These are phyloP conservation scores for Noctua comes DNA, from an alignment of 2,888 invertebrate species.

Conservation along the genomic window DNA sequence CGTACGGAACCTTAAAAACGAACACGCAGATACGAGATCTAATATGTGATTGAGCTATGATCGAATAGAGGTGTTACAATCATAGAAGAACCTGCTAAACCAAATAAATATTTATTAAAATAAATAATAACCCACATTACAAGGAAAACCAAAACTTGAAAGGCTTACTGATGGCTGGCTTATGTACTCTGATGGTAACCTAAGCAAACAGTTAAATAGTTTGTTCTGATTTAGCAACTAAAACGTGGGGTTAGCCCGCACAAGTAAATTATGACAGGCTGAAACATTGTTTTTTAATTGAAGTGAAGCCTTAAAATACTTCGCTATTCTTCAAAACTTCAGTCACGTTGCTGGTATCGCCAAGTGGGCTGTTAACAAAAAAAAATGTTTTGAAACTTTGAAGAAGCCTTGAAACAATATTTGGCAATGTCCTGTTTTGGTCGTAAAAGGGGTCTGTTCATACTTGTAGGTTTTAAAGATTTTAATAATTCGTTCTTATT, in stretches of 20 bases:
- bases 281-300: conserved; percentile 2
- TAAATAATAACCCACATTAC: neutral
- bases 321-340: neutral
- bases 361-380: neutral
- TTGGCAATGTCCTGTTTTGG: neutral
- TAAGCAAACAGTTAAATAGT: neutral
- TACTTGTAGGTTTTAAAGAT: neutral
- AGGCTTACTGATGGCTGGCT: neutral
- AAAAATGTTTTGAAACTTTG: neutral
- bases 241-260: neutral
- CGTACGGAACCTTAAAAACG: neutral
- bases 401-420: neutral
- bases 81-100: neutral
- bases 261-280: neutral
- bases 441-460: neutral
- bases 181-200: neutral
- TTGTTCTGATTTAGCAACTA: no score
- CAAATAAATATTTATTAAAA: neutral
- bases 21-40: neutral
- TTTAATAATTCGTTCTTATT: neutral
- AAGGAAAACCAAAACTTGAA: neutral
- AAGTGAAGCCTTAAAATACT: neutral
- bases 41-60: neutral
- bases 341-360: neutral
- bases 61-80: neutral